Evolutionary conservation across 2,113 vertebrate genomes (phyloP), one percentile per base, ranked within the genome.

Genomic region (Ardeotis arabs): DNA sequence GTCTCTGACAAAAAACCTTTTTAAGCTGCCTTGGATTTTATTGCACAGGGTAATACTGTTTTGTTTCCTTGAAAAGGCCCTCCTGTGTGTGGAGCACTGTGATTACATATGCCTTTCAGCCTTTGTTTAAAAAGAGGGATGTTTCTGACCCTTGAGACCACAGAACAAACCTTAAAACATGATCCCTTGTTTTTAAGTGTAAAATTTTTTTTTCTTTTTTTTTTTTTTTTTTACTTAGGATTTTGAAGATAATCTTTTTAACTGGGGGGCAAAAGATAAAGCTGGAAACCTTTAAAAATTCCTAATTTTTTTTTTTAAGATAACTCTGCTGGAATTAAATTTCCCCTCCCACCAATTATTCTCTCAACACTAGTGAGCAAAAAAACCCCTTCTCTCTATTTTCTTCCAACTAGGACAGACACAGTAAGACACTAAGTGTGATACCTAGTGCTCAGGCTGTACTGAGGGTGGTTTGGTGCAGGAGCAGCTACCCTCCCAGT

Each of bases 361-460:
- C 21, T 45, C 14, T 70, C 28, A 31, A 41, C 10, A 24, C 3
- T 22, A 23, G 4, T 5, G 7, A 50, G 31, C 15, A 73, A 8
- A n/a, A 72, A 70, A 22, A 0, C 3, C 10, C 3, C 22, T 73
- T 68, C 49, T 93, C 31, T 28, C 11, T 10, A 0, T 64, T 73
- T 85, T 31, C 23, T 92, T 68, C 24, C n/a, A 70, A 18, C 6
- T 20, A 4, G 41, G 41, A 63, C 14, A 58, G 82, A 53, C 14
- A 2, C 0, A 2, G 58, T 14, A 37, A 15, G 39, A 55, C n/a
- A n/a, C 37, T 14, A 60, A 19, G 2, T 0, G 4, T 2, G 6
- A 14, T 37, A 20, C 23, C 7, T 16, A 2, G 19, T 12, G 19
- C 33, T 60, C 0, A 2, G 35, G 20, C 49, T 41, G 33, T 50